These are phyloP conservation scores for Amorpha juglandis DNA, from an alignment of 2,888 invertebrate species.

Conservation along the genomic window DNA sequence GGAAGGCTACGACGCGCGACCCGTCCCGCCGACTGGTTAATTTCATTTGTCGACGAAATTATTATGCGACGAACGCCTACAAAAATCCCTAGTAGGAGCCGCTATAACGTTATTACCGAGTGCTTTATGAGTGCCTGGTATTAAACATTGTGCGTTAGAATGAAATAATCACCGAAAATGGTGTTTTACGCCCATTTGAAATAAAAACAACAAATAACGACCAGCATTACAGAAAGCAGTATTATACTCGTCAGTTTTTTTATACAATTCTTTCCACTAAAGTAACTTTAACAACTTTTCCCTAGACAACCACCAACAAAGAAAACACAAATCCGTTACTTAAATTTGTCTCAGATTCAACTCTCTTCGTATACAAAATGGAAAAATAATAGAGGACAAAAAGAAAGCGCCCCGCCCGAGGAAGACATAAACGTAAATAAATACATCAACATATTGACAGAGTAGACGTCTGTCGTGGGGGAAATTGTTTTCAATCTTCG, in stretches of 20 bases:
- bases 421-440: conserved; percentile 37
- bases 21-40: conserved; percentile 40
- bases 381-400: conserved; percentile 15
- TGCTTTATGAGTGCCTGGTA: conserved; percentile 40
- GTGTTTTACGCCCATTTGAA: neutral
- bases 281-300: neutral
- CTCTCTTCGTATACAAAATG: conserved; percentile 2
- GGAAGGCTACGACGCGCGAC: conserved; percentile 31
- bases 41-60: conserved; percentile 51
- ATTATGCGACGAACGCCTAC: conserved; percentile 42
- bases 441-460: conserved; percentile 36
- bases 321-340: neutral
- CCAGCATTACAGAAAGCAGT: too few species aligned
- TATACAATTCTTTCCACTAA: too few species aligned
- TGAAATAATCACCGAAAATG: neutral
- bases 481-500: conserved; percentile 38
- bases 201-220: neutral
- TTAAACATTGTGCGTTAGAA: neutral
- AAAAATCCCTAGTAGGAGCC: conserved; percentile 32
- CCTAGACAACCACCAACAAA: neutral
- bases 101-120: conserved; percentile 40
- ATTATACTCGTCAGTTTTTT: too few species aligned
- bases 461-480: conserved; percentile 38
- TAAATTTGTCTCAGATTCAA: conserved; percentile 8
- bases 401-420: conserved; percentile 6